Base-by-base conservation (phyloP, 2,797 vertebrate genomes). In the Chaetodon trifasciatus region DNA sequence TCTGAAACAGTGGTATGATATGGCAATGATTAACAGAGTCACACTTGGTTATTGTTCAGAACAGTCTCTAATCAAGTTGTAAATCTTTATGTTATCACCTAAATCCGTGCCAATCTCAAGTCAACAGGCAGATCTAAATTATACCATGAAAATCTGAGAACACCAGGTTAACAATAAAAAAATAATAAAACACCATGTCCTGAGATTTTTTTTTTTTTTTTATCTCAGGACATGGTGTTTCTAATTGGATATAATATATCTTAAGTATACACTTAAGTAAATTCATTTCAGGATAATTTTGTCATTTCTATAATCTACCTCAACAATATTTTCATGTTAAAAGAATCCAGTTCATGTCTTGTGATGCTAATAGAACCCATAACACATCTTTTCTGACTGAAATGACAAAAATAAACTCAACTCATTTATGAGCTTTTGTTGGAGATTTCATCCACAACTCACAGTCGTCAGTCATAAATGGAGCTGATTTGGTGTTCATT, bases 171-270 rank as follows among this genome's bases (percentile, higher is more conserved):
- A 44, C 40, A 62, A n/a, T n/a, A 40, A 40, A 24, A 24, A 56
- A 15, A 62, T 19, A 67, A 46, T 64, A 37, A 55, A 47, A 73
- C 70, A 24, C n/a, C 32, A 44, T 53, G 37, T 53, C 37, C 49
- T 28, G 37, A 53, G 37, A 47, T 37, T 15, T 11, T 37, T 3
- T 46, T 17, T 35, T 37, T 15, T 11, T 37, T 3, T 46, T 17
- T 35, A 15, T 24, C 24, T n/a, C n/a, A 19, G 8, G 35, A 57
- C 21, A 32, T 3, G 28, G 3, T 23, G n/a, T 24, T 44, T 21
- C 17, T 56, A 11, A 24, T 17, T 5, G 21, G 21, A 35, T 50
- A 10, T 21, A 60, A 21, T 50, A 21, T 32, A 47, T 47, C 16
- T 47, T 47, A 17, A 47, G 21, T 50, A 21, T 11, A 23, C 1